Conservation (phyloP, 1,140 invertebrate genomes). For the Drosophila teissieri region DNA sequence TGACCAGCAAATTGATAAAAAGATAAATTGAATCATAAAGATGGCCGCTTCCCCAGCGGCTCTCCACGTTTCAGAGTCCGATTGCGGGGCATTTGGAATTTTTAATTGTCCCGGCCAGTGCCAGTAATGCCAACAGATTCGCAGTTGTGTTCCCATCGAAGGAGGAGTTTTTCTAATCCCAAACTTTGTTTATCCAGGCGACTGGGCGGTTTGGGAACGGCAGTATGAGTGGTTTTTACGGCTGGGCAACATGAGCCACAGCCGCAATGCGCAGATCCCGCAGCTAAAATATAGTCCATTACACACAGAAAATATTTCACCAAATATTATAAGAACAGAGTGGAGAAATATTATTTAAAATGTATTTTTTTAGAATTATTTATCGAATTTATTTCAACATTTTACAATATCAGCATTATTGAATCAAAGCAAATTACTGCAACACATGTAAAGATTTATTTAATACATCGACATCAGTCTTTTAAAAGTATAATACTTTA, state of each 20-base stretch:
- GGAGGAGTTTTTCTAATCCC: background rate
- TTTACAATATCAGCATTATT: background rate
- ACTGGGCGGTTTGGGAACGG: background rate
- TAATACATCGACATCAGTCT: too few species aligned
- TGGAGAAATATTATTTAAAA: too few species aligned
- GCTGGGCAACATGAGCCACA: slow-evolving; percentile 41
- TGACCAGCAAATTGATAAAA: slow-evolving; percentile 73
- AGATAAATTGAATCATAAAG: slow-evolving; percentile 71
- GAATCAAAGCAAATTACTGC: too few species aligned
- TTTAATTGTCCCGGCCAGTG: slow-evolving; percentile 46
- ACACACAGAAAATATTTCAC: slow-evolving; percentile 9
- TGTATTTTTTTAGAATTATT: background rate
- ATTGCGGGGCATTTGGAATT: slow-evolving; percentile 29
- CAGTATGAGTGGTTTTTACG: slow-evolving; percentile 37
- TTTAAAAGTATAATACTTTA: too few species aligned
- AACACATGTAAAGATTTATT: too few species aligned
- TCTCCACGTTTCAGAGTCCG: slow-evolving; percentile 25
- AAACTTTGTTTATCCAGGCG: slow-evolving; percentile 22
- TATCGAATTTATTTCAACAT: background rate
- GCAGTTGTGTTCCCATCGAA: background rate
- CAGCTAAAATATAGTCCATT: slow-evolving; percentile 11
- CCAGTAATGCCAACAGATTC: slow-evolving; percentile 46
- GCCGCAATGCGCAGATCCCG: slow-evolving; percentile 60
- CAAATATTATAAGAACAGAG: background rate
- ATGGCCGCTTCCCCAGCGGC: slow-evolving; percentile 5